Percentiles rank a stretch among this genome's conserved stretches.
Evolutionary conservation across 2,888 invertebrate genomes (phyloP).

Genomic region (Stegana nigrithorax): DNA sequence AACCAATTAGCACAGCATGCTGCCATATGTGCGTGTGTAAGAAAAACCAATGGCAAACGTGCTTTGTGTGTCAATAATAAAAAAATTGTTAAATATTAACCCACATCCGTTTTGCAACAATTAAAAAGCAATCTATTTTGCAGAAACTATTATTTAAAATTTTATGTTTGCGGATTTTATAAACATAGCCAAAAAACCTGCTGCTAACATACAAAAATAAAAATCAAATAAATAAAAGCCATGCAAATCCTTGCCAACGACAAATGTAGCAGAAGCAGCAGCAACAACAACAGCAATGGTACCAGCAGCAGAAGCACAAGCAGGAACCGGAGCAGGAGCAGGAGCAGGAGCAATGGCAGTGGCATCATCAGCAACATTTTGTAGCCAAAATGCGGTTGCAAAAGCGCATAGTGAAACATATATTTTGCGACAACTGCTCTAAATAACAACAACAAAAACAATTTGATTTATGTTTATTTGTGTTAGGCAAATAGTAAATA

Average conservation of each 20-base stretch:
- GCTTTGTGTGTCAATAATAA: background rate
- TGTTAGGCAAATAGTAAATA: conserved; percentile 22
- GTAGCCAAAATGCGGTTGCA: conserved; percentile 14
- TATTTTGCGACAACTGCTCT: background rate
- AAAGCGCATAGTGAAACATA: background rate
- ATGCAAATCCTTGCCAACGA: conserved; percentile 4
- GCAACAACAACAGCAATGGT: background rate
- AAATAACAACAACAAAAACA: conserved; percentile 36
- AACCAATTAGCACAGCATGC: no score
- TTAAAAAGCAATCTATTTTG: conserved; percentile 15
- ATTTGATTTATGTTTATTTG: conserved; percentile 54
- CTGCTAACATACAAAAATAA: no score
- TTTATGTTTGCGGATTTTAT: conserved; percentile 48
- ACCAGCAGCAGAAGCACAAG: background rate
- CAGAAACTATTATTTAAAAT: conserved; percentile 48
- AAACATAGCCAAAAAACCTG: no score
- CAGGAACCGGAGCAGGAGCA: background rate
- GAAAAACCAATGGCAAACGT: no score
- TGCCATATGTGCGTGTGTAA: no score
- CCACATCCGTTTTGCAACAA: background rate
- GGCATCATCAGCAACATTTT: conserved; percentile 3
- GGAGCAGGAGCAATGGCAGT: background rate
- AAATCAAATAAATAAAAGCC: background rate
- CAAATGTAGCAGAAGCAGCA: background rate
- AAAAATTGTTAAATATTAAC: background rate